phyloP scores from a whole-genome alignment of 2,113 vertebrate species.

The Phylloscopus whistleri region DNA sequence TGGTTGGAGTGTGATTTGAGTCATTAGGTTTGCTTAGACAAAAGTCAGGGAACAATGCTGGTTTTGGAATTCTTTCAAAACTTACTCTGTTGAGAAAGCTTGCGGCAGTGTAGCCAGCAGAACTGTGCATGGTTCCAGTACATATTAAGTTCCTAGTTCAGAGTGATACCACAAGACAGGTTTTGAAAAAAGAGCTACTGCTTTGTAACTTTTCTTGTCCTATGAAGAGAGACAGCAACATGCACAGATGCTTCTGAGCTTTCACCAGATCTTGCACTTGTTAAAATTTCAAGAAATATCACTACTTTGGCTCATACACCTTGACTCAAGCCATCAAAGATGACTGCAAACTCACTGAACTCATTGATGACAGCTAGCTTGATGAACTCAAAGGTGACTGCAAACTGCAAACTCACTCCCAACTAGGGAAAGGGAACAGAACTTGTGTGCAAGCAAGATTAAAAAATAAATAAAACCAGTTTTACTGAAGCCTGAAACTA shows the following conservation, averaged over 20 bases:
- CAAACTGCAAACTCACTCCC: neutral
- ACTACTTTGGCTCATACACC: neutral
- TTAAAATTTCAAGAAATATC: neutral
- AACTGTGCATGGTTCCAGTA: neutral
- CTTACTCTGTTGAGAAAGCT: neutral
- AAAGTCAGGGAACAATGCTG: neutral
- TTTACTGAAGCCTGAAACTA: neutral
- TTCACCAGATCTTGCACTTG: neutral
- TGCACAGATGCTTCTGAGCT: neutral
- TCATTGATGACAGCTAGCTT: neutral
- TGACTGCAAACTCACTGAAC: neutral
- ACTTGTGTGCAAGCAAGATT: neutral
- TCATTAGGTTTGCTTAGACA: neutral
- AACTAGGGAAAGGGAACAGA: neutral
- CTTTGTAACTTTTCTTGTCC: neutral
- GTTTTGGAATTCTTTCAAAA: constrained; percentile 44
- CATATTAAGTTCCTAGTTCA: neutral
- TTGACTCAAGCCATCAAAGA: neutral
- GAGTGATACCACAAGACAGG: neutral
- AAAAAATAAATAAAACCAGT: neutral
- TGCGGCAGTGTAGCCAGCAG: neutral
- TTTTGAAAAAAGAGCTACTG: constrained; percentile 32
- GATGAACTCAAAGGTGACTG: neutral
- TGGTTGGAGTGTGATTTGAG: neutral
- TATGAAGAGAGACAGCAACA: neutral